These are phyloP conservation scores for Cyprinodon tularosa DNA, from an alignment of 2,113 vertebrate genomes.

Conservation along the genomic window DNA sequence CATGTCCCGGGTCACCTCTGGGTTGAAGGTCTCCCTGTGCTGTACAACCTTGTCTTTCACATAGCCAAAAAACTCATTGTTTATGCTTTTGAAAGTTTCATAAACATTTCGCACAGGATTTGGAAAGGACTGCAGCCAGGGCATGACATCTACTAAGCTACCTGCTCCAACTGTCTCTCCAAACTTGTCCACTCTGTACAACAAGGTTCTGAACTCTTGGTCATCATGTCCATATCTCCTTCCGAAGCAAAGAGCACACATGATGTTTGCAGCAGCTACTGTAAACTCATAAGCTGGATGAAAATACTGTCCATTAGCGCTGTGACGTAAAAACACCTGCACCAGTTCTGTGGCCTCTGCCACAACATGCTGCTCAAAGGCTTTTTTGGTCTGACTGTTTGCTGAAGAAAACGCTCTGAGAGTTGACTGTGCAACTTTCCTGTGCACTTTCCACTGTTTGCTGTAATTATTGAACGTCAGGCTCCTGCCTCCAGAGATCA, in stretches of 20 bases:
- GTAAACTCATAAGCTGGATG: slow-evolving; percentile 78
- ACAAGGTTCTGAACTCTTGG: slow-evolving; percentile 81
- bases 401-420: slow-evolving; percentile 83
- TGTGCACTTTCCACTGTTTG: slow-evolving; percentile 82
- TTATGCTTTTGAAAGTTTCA: slow-evolving; percentile 84
- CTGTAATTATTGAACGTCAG: slow-evolving; percentile 83
- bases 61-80: slow-evolving; percentile 82
- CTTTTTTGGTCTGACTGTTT: slow-evolving; percentile 75
- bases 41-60: slow-evolving; percentile 81
- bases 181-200: slow-evolving; percentile 80
- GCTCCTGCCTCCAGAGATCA: slow-evolving; percentile 85
- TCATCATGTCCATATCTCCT: slow-evolving; percentile 83
- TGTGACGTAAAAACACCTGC: slow-evolving; percentile 70
- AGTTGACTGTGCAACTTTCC: slow-evolving; percentile 82
- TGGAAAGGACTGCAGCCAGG: slow-evolving; percentile 88
- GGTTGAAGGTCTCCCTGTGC: slow-evolving; percentile 81
- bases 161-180: slow-evolving; percentile 87
- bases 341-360: slow-evolving; percentile 83
- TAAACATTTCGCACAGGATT: slow-evolving; percentile 86
- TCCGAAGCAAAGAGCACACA: slow-evolving; percentile 89
- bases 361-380: slow-evolving; percentile 82
- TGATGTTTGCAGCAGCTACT: slow-evolving; percentile 84
- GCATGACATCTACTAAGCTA: slow-evolving; percentile 88
- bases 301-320: slow-evolving; percentile 71
- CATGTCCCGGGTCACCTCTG: slow-evolving; percentile 76